These are phyloP conservation scores for Crenuchus spilurus DNA, from an alignment of 2,797 vertebrate species.

Conservation along the genomic window DNA sequence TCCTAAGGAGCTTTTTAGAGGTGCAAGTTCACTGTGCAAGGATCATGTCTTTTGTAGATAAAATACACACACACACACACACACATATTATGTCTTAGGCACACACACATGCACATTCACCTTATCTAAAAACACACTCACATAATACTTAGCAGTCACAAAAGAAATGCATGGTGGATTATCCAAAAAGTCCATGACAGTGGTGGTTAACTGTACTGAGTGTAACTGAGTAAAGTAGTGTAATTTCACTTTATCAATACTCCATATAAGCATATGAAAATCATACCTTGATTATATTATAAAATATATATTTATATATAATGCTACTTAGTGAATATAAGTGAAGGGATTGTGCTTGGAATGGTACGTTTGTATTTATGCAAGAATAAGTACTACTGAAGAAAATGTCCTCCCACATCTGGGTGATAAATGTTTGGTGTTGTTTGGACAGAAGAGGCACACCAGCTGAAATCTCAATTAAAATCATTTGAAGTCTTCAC, in stretches of 20 bases:
- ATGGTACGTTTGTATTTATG: no score
- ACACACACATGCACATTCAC: slow-evolving; percentile 36
- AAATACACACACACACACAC: slow-evolving; percentile 58
- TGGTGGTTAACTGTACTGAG: background rate
- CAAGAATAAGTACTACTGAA: no score
- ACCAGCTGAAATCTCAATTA: slow-evolving; percentile 59
- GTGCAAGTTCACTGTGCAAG: slow-evolving; percentile 65
- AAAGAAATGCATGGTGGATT: slow-evolving; percentile 55
- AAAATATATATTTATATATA: no score
- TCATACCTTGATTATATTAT: slow-evolving; percentile 7
- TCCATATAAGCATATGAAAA: slow-evolving; percentile 8
- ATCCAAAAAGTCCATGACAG: slow-evolving; percentile 41
- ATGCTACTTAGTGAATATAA: no score
- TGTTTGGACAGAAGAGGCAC: slow-evolving; percentile 37
- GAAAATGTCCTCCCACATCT: background rate
- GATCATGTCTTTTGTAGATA: slow-evolving; percentile 49
- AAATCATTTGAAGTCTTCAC: background rate
- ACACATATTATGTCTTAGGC: background rate
- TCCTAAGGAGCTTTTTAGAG: slow-evolving; percentile 63
- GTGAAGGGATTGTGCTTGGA: background rate
- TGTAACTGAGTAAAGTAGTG: slow-evolving; percentile 7
- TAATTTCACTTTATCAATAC: background rate
- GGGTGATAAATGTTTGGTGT: background rate
- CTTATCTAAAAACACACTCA: slow-evolving; percentile 34
- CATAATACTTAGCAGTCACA: slow-evolving; percentile 51